Percentiles rank a stretch among this genome's conserved stretches.
phyloP scores from a whole-genome alignment of 1,140 invertebrate genomes.

The Dreissena polymorpha region DNA sequence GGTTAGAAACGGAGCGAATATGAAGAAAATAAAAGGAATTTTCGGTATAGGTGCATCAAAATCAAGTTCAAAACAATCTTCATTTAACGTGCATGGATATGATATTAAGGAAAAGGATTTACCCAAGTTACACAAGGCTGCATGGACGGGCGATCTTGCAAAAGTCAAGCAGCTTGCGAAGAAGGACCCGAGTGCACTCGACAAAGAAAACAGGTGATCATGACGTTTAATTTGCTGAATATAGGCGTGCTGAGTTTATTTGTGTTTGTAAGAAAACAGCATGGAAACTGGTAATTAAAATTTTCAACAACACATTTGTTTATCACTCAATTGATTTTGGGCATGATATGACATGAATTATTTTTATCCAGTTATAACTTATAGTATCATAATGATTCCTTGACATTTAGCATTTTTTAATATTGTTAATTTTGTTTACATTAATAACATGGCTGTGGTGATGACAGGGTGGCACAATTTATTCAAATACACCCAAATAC shows the following conservation, averaged over 20 bases:
- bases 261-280: no score
- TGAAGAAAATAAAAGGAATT: constrained; percentile 50
- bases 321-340: not conserved
- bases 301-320: not conserved
- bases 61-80: not conserved
- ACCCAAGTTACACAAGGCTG: constrained; percentile 74
- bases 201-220: constrained; percentile 74
- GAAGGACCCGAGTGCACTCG: constrained; percentile 70
- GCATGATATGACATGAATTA: not conserved
- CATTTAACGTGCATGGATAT: constrained; percentile 49
- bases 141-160: constrained; percentile 68
- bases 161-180: constrained; percentile 74
- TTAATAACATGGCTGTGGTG: no score
- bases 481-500: no score
- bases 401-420: no score
- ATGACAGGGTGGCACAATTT: no score
- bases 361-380: no score
- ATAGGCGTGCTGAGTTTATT: not conserved
- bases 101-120: constrained; percentile 73
- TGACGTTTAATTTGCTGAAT: not conserved
- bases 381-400: no score
- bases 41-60: constrained; percentile 12
- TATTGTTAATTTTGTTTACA: no score
- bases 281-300: not conserved
- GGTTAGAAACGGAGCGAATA: constrained; percentile 52